phyloP scores from a whole-genome alignment of 1,140 invertebrate species.

The Brachionus plicatilis region DNA sequence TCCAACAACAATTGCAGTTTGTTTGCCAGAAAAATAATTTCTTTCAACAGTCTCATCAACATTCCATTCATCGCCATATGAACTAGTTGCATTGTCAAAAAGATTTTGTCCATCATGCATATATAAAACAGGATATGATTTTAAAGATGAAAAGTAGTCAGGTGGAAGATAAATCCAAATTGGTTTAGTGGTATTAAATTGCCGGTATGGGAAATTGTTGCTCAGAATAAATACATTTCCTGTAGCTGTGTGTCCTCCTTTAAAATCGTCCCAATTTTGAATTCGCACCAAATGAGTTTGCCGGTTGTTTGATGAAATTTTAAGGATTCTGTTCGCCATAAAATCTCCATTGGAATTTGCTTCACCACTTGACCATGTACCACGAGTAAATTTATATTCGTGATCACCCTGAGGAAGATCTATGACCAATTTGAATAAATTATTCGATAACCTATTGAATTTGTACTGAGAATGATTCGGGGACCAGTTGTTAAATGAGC shows the following conservation, averaged over 20 bases:
- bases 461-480: background rate
- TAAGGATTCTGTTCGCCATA: background rate
- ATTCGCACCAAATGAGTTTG: slow-evolving; percentile 25
- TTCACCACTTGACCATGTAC: background rate
- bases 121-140: slow-evolving; percentile 25
- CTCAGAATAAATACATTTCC: slow-evolving; percentile 17
- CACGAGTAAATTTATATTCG: slow-evolving; percentile 35
- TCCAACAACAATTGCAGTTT: slow-evolving; percentile 21
- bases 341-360: background rate
- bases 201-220: background rate
- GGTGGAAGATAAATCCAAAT: slow-evolving; percentile 38
- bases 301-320: background rate
- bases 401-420: background rate
- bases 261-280: slow-evolving; percentile 22
- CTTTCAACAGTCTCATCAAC: slow-evolving; percentile 17
- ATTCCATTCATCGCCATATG: slow-evolving; percentile 15
- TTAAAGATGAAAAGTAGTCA: background rate
- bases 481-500: slow-evolving; percentile 32
- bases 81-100: background rate
- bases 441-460: background rate
- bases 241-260: background rate
- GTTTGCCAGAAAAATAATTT: background rate
- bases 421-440: background rate
- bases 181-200: background rate
- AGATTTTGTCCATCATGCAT: slow-evolving; percentile 33